Conservation (phyloP, 2,797 vertebrate species). For the Taeniopygia guttata region DNA sequence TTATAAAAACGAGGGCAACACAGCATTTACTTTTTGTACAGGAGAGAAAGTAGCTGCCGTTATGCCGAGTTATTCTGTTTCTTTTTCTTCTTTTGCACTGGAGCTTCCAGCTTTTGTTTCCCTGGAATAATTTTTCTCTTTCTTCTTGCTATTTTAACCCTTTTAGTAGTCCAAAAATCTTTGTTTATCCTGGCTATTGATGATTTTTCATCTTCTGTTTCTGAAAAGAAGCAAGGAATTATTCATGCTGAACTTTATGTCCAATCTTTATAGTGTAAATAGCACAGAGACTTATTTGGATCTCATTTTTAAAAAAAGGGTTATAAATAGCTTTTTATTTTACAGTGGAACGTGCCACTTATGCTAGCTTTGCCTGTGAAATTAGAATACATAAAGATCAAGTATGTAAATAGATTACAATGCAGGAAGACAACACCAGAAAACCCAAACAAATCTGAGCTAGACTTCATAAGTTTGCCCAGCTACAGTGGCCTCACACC, state of each 20-base stretch:
- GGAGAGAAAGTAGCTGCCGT: neutral
- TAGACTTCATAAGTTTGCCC: neutral
- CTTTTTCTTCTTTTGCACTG: slow-evolving; percentile 67
- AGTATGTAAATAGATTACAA: neutral
- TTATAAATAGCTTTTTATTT: neutral
- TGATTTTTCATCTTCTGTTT: slow-evolving; percentile 37
- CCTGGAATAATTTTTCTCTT: neutral
- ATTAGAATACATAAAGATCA: neutral
- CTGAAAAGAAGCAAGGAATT: slow-evolving; percentile 56
- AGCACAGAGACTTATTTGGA: neutral
- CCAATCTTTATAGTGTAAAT: neutral
- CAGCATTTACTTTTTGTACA: neutral
- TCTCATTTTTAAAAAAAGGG: neutral
- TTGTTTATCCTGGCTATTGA: neutral
- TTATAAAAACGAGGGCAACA: neutral
- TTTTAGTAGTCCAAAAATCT: neutral
- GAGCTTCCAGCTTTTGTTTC: slow-evolving; percentile 43
- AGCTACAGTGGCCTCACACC: neutral
- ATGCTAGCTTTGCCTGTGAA: neutral
- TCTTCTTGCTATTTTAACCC: neutral
- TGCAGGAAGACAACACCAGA: neutral
- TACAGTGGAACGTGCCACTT: neutral
- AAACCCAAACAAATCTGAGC: neutral
- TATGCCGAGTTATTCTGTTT: slow-evolving; percentile 16
- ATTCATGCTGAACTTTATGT: neutral